Evolutionary conservation across 1,140 invertebrate species (phyloP), one percentile per base, ranked within the genome.

Genomic region (Drosophila chauvacae): DNA sequence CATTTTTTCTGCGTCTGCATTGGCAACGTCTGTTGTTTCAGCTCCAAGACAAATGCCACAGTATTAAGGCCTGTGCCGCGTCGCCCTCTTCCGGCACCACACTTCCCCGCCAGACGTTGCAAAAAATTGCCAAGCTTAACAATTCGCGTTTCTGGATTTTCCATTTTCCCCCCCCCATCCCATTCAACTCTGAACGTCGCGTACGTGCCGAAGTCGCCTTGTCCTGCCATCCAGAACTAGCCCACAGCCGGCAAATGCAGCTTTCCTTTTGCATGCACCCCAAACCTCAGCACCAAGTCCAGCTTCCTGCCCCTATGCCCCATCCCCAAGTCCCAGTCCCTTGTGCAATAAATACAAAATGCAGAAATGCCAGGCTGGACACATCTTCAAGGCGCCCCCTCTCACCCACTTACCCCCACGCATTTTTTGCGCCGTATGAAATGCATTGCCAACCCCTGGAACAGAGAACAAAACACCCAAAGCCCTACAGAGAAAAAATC

Each of bases 91-190:
- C 39, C 37, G 23, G 11, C 16, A n/a, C 63, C 39, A 28, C 71
- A 53, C 60, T 35, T 45, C 64, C 68, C 53, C 59, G 61, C 60
- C 84, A 90, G 84, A 87, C 72, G 73, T 10, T 50, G 73, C 80
- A 90, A 90, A 84, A 88, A 81, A 81, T 84, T 73, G 81, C 85
- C 80, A 84, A 88, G 85, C 84, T 90, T 88, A 88, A 90, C 81
- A 90, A 81, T 88, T 90, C 84, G 85, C 85, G 85, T 76, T 70
- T 71, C 69, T 70, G 69, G 66, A 72, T 72, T 71, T 72, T 50
- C 69, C 69, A 62, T 81, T 88, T 84, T 73, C 50, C 4, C 20
- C 48, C 37, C 23, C 14, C 14, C 11, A 37, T 37, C 11, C 14
- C 47, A 2, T 16, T 37, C 33, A 23, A 18, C 55, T 7, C 37